Percentiles rank a stretch among this genome's conserved stretches.
Conservation (phyloP, 1,140 invertebrate species). For the Apolygus lucorum region DNA sequence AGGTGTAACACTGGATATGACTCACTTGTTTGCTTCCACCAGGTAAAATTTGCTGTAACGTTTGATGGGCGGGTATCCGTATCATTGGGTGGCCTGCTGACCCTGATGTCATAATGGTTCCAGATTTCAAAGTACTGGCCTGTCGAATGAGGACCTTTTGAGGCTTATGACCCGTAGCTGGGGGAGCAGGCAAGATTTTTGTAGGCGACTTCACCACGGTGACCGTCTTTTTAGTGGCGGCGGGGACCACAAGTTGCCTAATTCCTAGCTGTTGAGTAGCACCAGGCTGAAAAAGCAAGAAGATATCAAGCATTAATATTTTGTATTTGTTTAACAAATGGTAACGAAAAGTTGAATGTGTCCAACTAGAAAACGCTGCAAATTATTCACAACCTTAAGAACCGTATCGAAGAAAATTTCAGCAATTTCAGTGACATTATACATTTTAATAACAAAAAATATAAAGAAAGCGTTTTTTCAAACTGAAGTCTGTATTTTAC, state of each 20-base stretch:
- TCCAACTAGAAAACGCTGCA: too few species aligned
- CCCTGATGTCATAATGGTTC: constrained; percentile 26
- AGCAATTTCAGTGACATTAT: too few species aligned
- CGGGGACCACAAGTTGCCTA: background rate
- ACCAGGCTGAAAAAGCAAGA: too few species aligned
- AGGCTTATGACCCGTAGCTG: constrained; percentile 46
- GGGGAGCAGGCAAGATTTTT: constrained; percentile 59
- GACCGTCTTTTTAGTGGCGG: constrained; percentile 28
- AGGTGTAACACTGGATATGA: too few species aligned
- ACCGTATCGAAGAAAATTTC: too few species aligned
- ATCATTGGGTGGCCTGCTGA: constrained; percentile 40
- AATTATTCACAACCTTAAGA: too few species aligned
- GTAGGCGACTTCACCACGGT: constrained; percentile 44
- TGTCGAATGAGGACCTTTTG: constrained; percentile 52
- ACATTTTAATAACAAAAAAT: too few species aligned
- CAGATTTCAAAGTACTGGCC: constrained; percentile 37
- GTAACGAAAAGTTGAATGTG: too few species aligned
- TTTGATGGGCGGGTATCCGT: constrained; percentile 49
- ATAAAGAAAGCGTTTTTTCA: too few species aligned
- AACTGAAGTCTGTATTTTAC: too few species aligned
- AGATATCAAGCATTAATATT: too few species aligned
- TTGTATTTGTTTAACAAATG: too few species aligned
- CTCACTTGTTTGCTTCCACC: constrained; percentile 20
- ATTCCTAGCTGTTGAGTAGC: background rate
- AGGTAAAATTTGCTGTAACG: constrained; percentile 54